Base-by-base conservation (phyloP, 1,140 invertebrate genomes). In the Drosophila navojoa region DNA sequence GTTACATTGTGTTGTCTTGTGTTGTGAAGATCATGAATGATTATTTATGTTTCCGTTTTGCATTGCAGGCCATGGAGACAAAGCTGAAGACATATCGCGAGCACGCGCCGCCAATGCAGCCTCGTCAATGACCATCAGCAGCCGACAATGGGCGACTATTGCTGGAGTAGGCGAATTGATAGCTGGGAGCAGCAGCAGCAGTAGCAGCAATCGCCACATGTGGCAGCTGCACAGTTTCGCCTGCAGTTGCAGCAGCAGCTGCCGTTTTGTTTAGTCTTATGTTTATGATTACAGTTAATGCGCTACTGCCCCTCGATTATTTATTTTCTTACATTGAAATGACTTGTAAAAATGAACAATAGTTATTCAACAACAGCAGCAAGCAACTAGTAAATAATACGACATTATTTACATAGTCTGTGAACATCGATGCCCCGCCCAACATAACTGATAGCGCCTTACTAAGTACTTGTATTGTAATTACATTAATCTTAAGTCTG, bases 41-140 rank as follows among this genome's bases (percentile, higher is more conserved):
- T 16, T 16, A 9, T 16, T 35, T 42, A n/a, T 70, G 63, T 50
- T 52, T 29, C 11, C 29, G 15, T 54, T 32, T 60, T 52, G 13
- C 57, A 10, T 91, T 91, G 7, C 73, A 92, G 91, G 79, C 91
- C 40, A 92, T 92, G 81, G 91, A 92, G 55, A 90, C 91, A 44
- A 92, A 91, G 53, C 76, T 92, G 57, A 92, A 92, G 77, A 90
- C 90, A 27, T 91, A 92, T 69, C 87, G 91, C 47, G 90, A 91
- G 49, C 82, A 91, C 53, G 79, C 71, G n/a, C 84, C 80, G 29
- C 69, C 87, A 4, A 77, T 85, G 73, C 90, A 81, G 44, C 90
- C 91, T 50, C 79, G 90, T 7, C 90, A 81, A 58, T 77, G 81
- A 75, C 71, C 66, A 35, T 29, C 52, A 40, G 25, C 66, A 75